phyloP scores from a whole-genome alignment of 2,888 invertebrate species.

The Altica lythri region DNA sequence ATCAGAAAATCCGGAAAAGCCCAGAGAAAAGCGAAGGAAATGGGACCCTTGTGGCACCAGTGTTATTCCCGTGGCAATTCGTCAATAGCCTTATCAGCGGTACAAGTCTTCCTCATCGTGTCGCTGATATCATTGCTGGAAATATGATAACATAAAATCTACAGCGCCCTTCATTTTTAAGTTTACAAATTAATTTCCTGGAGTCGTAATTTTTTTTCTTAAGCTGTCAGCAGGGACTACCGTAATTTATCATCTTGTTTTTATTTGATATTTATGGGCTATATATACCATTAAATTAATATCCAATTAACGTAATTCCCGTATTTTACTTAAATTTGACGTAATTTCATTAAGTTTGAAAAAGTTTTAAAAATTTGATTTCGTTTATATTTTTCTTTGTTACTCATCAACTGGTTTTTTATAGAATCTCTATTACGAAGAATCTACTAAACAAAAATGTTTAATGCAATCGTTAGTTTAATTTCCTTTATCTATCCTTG shows the following conservation, averaged over 20 bases:
- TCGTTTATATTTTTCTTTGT: too few species aligned
- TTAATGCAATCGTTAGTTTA: too few species aligned
- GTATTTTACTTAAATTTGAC: too few species aligned
- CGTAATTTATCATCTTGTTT: slow-evolving; percentile 13
- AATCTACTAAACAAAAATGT: too few species aligned
- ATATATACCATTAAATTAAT: too few species aligned
- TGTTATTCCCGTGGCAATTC: slow-evolving; percentile 20
- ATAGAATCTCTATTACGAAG: too few species aligned
- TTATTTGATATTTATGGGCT: slow-evolving; percentile 4
- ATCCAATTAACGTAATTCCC: too few species aligned
- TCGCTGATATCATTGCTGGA: slow-evolving; percentile 13
- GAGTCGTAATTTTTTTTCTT: slow-evolving; percentile 16
- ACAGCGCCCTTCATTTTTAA: slow-evolving; percentile 12
- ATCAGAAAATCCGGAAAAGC: slow-evolving; percentile 30
- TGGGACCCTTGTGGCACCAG: slow-evolving; percentile 15
- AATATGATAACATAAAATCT: slow-evolving; percentile 15
- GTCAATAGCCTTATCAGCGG: slow-evolving; percentile 11
- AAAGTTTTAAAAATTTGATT: too few species aligned
- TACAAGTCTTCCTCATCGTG: slow-evolving; percentile 13
- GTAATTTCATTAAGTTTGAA: too few species aligned
- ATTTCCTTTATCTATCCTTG: too few species aligned
- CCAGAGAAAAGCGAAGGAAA: slow-evolving; percentile 22
- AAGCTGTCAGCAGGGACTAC: slow-evolving; percentile 16
- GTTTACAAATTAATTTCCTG: slow-evolving; percentile 26
- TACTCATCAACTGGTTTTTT: too few species aligned